Evolutionary conservation across 1,140 invertebrate genomes (phyloP).

Genomic region (Grapholita molesta): DNA sequence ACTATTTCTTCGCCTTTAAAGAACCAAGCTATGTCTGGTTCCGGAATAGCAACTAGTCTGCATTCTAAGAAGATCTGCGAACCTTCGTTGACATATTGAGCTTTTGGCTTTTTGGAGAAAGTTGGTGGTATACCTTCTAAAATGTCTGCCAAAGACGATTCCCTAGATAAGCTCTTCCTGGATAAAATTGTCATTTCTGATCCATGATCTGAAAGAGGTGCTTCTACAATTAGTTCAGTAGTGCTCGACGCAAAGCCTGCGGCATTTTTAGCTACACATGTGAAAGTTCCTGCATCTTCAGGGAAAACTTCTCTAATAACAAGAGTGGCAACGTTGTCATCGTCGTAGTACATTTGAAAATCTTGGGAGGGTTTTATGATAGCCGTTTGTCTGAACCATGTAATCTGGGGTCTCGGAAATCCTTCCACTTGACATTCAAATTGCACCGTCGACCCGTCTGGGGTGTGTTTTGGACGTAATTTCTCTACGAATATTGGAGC

Average conservation of each 20-base stretch:
- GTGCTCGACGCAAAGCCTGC: constrained; percentile 95
- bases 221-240: constrained; percentile 93
- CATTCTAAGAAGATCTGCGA: constrained; percentile 90
- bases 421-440: constrained; percentile 96
- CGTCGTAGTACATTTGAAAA: constrained; percentile 95
- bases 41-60: constrained; percentile 91
- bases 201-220: constrained; percentile 92
- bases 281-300: constrained; percentile 97
- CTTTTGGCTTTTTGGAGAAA: constrained; percentile 92
- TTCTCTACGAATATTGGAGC: constrained; percentile 93
- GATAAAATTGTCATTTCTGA: constrained; percentile 89
- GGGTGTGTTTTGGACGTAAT: constrained; percentile 88
- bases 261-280: constrained; percentile 96
- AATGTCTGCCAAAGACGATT: constrained; percentile 94
- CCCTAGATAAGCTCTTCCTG: constrained; percentile 89
- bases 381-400: constrained; percentile 96
- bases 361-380: constrained; percentile 94
- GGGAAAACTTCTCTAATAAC: constrained; percentile 97
- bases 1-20: constrained; percentile 86
- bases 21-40: constrained; percentile 92
- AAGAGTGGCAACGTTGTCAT: constrained; percentile 94
- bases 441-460: constrained; percentile 92
- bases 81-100: constrained; percentile 89
- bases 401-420: constrained; percentile 92
- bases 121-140: constrained; percentile 95